Evolutionary conservation across 2,888 invertebrate species (phyloP).

Genomic region (Apotomis turbidana): DNA sequence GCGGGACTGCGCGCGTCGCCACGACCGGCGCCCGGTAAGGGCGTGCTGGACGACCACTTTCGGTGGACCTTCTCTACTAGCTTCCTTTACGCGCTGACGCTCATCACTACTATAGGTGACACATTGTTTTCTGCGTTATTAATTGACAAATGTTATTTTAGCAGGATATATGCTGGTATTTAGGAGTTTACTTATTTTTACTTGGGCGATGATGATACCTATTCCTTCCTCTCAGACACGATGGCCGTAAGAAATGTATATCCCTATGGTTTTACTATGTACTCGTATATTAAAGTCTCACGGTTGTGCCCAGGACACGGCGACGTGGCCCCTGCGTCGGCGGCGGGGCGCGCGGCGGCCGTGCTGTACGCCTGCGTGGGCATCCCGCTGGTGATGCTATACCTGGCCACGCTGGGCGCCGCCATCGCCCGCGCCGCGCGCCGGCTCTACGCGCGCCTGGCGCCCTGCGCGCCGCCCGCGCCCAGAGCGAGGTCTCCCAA

Average conservation of each 20-base stretch:
- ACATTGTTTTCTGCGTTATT: constrained; percentile 41
- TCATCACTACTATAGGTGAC: constrained; percentile 97
- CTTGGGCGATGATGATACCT: too few relatives aligned
- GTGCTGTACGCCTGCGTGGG: constrained; percentile 93
- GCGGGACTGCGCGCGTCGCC: constrained; percentile 70
- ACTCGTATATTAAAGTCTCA: not conserved
- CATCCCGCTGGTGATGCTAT: constrained; percentile 94
- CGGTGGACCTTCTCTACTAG: constrained; percentile 97
- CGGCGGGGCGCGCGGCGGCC: constrained; percentile 92
- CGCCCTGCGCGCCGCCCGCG: constrained; percentile 47
- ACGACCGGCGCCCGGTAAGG: constrained; percentile 64
- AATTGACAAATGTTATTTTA: too few relatives aligned
- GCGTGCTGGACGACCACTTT: constrained; percentile 77
- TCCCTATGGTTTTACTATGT: not conserved
- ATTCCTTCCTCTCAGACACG: too few relatives aligned
- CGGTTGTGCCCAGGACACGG: constrained; percentile 88
- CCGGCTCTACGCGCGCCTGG: constrained; percentile 54
- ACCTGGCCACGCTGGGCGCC: constrained; percentile 94
- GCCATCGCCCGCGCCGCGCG: constrained; percentile 85
- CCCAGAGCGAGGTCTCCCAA: constrained; percentile 41
- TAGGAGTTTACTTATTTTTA: too few relatives aligned
- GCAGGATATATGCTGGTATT: too few relatives aligned
- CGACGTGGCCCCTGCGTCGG: constrained; percentile 91
- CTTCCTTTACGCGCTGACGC: constrained; percentile 95
- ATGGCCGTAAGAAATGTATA: too few relatives aligned